These are phyloP conservation scores for Hyperopisus bebe DNA, from an alignment of 2,113 vertebrate species.

Conservation along the genomic window DNA sequence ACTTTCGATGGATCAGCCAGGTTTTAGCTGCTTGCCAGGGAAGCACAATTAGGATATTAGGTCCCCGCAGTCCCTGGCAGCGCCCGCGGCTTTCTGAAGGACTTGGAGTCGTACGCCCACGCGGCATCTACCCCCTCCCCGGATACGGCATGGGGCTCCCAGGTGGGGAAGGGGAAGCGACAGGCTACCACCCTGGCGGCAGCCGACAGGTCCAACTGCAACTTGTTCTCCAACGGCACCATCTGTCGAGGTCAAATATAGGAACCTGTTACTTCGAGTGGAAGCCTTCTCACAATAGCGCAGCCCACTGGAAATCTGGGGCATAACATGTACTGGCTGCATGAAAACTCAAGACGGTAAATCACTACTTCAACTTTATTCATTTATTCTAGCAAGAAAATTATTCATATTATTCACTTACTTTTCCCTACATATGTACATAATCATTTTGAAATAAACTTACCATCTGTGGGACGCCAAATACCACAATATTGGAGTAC, in stretches of 20 bases:
- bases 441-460: conserved; percentile 41
- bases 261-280: neutral
- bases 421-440: neutral
- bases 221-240: conserved; percentile 77
- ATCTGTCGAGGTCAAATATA: conserved; percentile 65
- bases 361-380: neutral
- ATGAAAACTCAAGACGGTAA: neutral
- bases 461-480: conserved; percentile 97
- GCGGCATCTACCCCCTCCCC: conserved; percentile 86
- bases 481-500: conserved; percentile 83
- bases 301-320: neutral
- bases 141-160: conserved; percentile 66
- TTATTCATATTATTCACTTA: neutral
- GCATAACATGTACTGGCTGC: neutral
- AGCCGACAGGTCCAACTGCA: conserved; percentile 67
- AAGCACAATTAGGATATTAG: neutral
- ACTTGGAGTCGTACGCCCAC: conserved; percentile 75
- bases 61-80: neutral
- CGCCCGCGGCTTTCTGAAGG: conserved; percentile 40
- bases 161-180: conserved; percentile 88
- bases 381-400: neutral
- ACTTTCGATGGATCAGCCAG: neutral
- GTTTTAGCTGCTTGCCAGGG: neutral
- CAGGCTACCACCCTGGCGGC: conserved; percentile 81
- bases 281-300: neutral